Evolutionary conservation across 2,888 invertebrate genomes (phyloP).

Genomic region (Xestia xanthographa): DNA sequence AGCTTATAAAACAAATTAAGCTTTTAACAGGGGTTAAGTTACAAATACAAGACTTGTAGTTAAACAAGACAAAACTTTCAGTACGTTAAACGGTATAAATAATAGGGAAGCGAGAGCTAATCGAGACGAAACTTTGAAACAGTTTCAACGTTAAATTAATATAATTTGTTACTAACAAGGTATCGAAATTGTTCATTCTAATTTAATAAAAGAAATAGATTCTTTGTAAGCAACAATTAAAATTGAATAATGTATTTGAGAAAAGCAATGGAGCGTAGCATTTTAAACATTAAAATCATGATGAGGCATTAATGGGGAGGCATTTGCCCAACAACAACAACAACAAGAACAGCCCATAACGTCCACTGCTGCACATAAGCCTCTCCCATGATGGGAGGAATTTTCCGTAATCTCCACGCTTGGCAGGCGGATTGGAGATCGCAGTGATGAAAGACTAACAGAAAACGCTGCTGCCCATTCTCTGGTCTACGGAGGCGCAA

Average conservation of each 20-base stretch:
- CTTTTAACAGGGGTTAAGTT: background rate
- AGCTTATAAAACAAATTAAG: background rate
- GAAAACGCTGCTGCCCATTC: too few species aligned
- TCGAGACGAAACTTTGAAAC: conserved; percentile 11
- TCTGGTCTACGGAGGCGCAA: too few species aligned
- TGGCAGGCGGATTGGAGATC: too few species aligned
- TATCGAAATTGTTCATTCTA: background rate
- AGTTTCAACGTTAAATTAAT: conserved; percentile 3
- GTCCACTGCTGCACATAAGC: too few species aligned
- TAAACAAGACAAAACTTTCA: background rate
- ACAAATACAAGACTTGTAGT: background rate
- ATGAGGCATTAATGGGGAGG: too few species aligned
- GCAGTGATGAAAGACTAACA: too few species aligned
- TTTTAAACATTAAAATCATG: too few species aligned
- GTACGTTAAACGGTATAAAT: background rate
- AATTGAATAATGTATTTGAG: background rate
- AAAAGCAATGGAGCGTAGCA: too few species aligned
- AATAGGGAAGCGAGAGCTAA: background rate
- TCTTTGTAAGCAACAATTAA: background rate
- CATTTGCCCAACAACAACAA: too few species aligned
- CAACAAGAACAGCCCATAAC: too few species aligned
- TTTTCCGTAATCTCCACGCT: too few species aligned
- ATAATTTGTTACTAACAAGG: conserved; percentile 9
- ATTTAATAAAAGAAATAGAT: background rate
- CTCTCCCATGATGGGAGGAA: too few species aligned